Evolutionary conservation across 2,797 vertebrate species (phyloP).

Genomic region (Argya squamiceps): DNA sequence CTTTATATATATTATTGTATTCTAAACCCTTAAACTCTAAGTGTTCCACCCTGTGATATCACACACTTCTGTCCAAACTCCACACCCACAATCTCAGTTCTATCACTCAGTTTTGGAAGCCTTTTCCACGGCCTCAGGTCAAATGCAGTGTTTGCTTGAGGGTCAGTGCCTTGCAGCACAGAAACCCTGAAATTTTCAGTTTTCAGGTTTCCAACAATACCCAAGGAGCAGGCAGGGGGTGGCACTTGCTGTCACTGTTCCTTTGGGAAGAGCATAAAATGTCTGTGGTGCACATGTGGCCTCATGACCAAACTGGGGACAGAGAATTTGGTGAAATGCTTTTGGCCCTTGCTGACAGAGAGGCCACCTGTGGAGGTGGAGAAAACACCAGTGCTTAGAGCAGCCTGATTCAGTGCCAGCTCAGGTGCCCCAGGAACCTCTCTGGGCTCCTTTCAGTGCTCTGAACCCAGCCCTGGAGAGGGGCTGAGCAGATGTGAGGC

Average conservation of each 20-base stretch:
- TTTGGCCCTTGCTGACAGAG: not conserved
- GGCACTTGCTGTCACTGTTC: not conserved
- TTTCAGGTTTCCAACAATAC: too few relatives aligned
- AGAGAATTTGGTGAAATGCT: not conserved
- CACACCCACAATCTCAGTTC: too few relatives aligned
- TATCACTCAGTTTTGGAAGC: too few relatives aligned
- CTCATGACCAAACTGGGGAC: not conserved
- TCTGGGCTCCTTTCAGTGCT: not conserved
- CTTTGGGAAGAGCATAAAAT: not conserved
- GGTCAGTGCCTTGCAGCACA: too few relatives aligned
- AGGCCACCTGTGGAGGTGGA: not conserved
- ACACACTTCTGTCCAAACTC: too few relatives aligned
- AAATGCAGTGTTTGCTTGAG: too few relatives aligned
- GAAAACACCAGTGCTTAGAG: rapidly evolving
- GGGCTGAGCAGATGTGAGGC: not conserved
- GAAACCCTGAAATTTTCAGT: too few relatives aligned
- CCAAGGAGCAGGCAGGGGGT: rapidly evolving
- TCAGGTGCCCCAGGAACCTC: not conserved
- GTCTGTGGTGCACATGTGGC: not conserved
- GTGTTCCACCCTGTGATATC: too few relatives aligned
- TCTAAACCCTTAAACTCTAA: too few relatives aligned
- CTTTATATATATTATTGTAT: too few relatives aligned
- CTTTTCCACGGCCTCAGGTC: too few relatives aligned
- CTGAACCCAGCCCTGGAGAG: not conserved
- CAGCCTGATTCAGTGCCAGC: not conserved